These are phyloP conservation scores for Halictus rubicundus DNA, from an alignment of 1,140 invertebrate species.

Conservation along the genomic window DNA sequence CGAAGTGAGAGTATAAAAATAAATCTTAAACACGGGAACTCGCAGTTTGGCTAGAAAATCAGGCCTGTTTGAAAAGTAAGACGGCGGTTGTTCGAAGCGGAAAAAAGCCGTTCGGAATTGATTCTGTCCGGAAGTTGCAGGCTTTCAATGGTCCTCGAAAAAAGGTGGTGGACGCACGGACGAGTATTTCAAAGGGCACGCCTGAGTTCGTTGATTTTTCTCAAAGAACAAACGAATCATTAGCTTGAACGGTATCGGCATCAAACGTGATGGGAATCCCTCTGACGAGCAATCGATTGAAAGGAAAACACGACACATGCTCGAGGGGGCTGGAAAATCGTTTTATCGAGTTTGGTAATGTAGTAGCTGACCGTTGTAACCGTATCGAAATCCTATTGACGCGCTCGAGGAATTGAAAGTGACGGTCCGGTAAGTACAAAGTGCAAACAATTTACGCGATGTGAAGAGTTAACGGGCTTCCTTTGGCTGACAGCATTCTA, in stretches of 20 bases:
- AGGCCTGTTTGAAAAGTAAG: background rate
- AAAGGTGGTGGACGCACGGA: background rate
- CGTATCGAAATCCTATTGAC: conserved; percentile 14
- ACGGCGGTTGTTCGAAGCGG: background rate
- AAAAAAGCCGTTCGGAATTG: conserved; percentile 49
- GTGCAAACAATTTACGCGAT: conserved; percentile 8
- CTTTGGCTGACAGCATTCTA: background rate
- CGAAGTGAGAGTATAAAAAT: conserved; percentile 25
- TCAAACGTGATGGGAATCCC: conserved; percentile 37
- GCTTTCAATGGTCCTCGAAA: background rate
- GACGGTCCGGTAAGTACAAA: background rate
- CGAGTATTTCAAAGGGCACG: conserved; percentile 14
- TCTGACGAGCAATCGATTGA: background rate
- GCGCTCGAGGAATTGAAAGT: conserved; percentile 15
- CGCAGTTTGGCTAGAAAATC: background rate
- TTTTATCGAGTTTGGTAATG: conserved; percentile 25
- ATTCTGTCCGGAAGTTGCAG: conserved; percentile 32
- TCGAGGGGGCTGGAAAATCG: background rate
- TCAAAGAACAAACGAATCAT: conserved; percentile 23
- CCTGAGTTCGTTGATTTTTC: conserved; percentile 3
- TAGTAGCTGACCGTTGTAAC: background rate
- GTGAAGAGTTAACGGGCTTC: conserved; percentile 17
- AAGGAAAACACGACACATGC: conserved; percentile 15
- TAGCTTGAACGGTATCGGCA: conserved; percentile 27
- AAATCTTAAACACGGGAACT: conserved; percentile 33